Evolutionary conservation across 2,113 vertebrate species (phyloP).

Genomic region (Silurus asotus): DNA sequence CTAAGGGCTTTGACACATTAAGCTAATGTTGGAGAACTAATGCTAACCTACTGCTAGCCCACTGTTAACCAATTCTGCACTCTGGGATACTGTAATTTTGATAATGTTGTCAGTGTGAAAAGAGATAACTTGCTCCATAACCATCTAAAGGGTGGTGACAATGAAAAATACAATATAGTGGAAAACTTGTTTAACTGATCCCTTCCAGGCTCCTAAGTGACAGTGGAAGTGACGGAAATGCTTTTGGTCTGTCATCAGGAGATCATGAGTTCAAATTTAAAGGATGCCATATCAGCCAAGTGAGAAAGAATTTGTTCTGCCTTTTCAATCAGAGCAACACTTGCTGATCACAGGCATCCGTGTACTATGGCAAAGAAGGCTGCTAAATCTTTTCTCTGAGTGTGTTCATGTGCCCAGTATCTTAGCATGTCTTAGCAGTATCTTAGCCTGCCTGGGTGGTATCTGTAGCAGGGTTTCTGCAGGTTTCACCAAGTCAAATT

Average conservation of each 20-base stretch:
- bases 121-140: background rate
- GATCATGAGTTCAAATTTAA: background rate
- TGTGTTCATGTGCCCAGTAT: background rate
- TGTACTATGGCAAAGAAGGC: background rate
- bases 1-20: conserved; percentile 16
- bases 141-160: background rate
- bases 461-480: background rate
- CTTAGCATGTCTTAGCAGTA: background rate
- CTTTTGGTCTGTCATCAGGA: background rate
- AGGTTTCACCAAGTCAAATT: too few relatives aligned
- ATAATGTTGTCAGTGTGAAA: background rate
- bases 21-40: background rate
- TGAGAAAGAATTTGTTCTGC: background rate
- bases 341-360: background rate
- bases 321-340: background rate
- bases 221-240: background rate
- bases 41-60: too few relatives aligned
- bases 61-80: too few relatives aligned
- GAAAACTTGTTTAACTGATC: background rate
- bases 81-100: background rate
- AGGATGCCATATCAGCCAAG: background rate
- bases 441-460: background rate
- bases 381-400: background rate
- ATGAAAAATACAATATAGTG: background rate
- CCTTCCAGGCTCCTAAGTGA: background rate